Base-by-base conservation (phyloP, 35 echinoderm and acorn worm genomes). In the Stichopus chloronotus region DNA sequence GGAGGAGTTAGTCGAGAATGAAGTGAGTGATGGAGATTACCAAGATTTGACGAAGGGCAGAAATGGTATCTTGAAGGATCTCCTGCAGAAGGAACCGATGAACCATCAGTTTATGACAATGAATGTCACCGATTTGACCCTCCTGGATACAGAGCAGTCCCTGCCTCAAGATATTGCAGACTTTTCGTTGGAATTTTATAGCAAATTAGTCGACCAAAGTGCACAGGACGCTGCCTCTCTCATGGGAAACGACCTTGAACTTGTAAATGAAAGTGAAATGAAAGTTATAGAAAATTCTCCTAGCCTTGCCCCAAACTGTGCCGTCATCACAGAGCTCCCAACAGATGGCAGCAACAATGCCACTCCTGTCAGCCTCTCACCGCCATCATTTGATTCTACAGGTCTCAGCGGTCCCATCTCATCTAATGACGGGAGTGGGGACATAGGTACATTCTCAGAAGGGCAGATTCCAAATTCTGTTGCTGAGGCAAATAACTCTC, bases 111-210 rank as follows among this genome's bases (percentile, higher is more conserved):
- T 56, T 87, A 90, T 90, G 56, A 90, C 87, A 25, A 25, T 95
- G 55, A 91, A 76, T 86, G 91, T 85, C 72, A 90, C 91, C 21
- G 91, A 93, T n/a, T 63, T 91, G 81, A 57, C 79, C 16, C 65
- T 78, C n/a, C 56, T 55, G 57, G 57, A 83, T 17, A 63, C 78
- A 21, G 91, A 91, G 11, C 60, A 85, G 52, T 74, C 71, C 55
- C 77, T 99, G 81, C 97, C 97, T 52, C 91, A 96, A 88, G 95
- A 95, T 55, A 69, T 99, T 8, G 95, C 97, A 76, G 92, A 96
- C 43, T 99, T 99, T 92, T 95, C 95, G 4, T 59, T 96, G 52
- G 97, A 99, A 79, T 99, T 94, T 88, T 94, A 85, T 87, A 89
- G 92, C 23, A 92, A 92, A 20, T 77, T 97, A 25, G 91, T 97